Evolutionary conservation across 1,140 invertebrate species (phyloP), one percentile per base, ranked within the genome.

Genomic region (Mylabris phalerata): DNA sequence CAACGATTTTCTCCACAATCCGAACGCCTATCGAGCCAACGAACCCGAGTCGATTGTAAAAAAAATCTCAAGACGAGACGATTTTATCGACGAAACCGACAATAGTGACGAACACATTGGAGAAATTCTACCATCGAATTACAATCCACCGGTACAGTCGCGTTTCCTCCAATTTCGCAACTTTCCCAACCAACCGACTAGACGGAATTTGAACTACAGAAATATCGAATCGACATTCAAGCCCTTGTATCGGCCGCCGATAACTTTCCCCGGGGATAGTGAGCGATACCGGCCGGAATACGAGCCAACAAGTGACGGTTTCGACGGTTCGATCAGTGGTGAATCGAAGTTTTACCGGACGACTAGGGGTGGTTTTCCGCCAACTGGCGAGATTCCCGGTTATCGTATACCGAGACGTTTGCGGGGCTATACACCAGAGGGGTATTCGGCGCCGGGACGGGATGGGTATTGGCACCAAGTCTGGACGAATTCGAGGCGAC

Each of bases 21-120:
- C 41, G 24, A 62, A 64, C 32, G 64, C 58, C 9, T 64, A 57
- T 19, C 60, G 64, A 54, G 19, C 62, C 11, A 66, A 66, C 52
- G 13, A 56, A 11, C 13, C 60, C 3, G 48, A 55, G 32, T 13
- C 45, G 4, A 25, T 26, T 24, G 25, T 54, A 50, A 46, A 47
- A 45, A 48, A 57, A 25, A 49, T 50, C 27, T 41, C 13, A 41
- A 7, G 68, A 48, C 51, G 62, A 9, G 70, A 73, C 56, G 67
- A 68, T 51, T 19, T 26, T 41, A 43, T 57, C 10, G 55, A 59
- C 6, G 63, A 65, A 39, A 59, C 32, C 32, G 7, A 60, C 43
- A 63, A 52, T 26, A 59, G 65, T 32, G 59, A 71, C 43, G 72
- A 73, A 57, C 72, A 73, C 52, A 73, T 73, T 38, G 72, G 72